phyloP scores from a whole-genome alignment of 2,113 vertebrate species.

The Pterocles orientalis region DNA sequence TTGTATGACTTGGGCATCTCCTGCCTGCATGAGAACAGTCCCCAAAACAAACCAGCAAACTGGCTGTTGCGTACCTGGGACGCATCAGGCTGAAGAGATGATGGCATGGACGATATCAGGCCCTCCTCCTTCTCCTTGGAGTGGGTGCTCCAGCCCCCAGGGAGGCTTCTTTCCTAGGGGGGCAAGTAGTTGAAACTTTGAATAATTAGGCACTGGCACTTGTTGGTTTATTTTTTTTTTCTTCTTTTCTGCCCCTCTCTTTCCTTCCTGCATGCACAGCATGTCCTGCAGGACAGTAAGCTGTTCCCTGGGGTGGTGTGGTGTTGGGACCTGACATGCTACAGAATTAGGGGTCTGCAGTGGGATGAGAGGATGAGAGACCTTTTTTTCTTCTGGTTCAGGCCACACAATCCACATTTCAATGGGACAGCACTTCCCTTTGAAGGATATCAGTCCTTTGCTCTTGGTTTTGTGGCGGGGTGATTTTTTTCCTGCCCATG shows the following conservation, averaged over 20 bases:
- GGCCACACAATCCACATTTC: background rate
- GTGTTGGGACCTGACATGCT: background rate
- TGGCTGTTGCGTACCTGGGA: background rate
- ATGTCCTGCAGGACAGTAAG: accelerated
- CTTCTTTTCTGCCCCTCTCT: background rate
- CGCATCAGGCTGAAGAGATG: background rate
- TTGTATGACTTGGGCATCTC: background rate
- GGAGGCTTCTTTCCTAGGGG: background rate
- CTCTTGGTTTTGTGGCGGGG: too few relatives aligned
- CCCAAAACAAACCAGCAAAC: background rate
- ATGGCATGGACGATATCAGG: background rate
- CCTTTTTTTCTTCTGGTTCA: background rate
- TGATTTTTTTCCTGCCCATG: background rate
- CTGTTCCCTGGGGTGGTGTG: background rate
- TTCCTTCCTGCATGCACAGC: background rate
- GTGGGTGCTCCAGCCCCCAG: background rate
- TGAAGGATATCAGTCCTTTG: too few relatives aligned
- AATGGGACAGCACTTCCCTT: background rate
- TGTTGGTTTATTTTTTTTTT: background rate
- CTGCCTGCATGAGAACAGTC: background rate
- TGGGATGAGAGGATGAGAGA: background rate
- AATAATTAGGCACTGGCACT: background rate
- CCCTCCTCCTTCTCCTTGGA: background rate
- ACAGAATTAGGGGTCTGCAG: background rate
- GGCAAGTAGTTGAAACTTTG: background rate